phyloP scores from a whole-genome alignment of 2,113 vertebrate genomes.

The Cephalophus harveyi region DNA sequence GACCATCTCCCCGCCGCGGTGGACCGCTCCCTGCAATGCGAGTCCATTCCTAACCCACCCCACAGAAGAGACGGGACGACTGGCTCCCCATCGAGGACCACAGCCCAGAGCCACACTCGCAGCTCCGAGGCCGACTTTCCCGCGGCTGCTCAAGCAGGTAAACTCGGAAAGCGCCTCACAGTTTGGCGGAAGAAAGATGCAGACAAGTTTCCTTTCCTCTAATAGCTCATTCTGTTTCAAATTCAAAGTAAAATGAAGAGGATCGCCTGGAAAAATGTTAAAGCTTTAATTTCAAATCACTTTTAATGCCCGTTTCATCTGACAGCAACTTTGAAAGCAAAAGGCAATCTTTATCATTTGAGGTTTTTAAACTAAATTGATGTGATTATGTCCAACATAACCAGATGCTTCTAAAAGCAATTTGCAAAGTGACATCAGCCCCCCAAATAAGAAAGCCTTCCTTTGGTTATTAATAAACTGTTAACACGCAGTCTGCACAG shows the following conservation, averaged over 20 bases:
- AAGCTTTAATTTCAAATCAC: slow-evolving; percentile 71
- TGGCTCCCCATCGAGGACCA: fast-evolving
- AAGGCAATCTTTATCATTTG: slow-evolving; percentile 74
- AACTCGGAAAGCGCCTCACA: not conserved
- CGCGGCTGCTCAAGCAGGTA: slow-evolving; percentile 41
- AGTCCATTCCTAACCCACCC: not conserved
- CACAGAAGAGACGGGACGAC: not conserved
- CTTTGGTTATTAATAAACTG: slow-evolving; percentile 60
- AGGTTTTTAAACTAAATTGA: slow-evolving; percentile 75
- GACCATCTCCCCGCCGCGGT: too few species aligned
- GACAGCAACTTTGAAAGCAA: slow-evolving; percentile 68
- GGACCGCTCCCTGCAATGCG: not conserved
- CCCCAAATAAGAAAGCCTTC: slow-evolving; percentile 41
- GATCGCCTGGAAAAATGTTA: slow-evolving; percentile 39
- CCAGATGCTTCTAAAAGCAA: slow-evolving; percentile 62
- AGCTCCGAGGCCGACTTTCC: not conserved
- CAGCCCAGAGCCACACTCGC: fast-evolving
- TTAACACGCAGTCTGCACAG: not conserved
- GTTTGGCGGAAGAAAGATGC: not conserved
- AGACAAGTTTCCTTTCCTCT: not conserved
- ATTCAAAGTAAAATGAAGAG: slow-evolving; percentile 52
- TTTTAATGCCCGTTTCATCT: slow-evolving; percentile 67
- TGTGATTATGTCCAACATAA: slow-evolving; percentile 64
- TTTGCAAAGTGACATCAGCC: slow-evolving; percentile 44
- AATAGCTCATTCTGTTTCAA: slow-evolving; percentile 9